phyloP scores from a whole-genome alignment of 2,888 invertebrate species.

The Leptopilina syphax region DNA sequence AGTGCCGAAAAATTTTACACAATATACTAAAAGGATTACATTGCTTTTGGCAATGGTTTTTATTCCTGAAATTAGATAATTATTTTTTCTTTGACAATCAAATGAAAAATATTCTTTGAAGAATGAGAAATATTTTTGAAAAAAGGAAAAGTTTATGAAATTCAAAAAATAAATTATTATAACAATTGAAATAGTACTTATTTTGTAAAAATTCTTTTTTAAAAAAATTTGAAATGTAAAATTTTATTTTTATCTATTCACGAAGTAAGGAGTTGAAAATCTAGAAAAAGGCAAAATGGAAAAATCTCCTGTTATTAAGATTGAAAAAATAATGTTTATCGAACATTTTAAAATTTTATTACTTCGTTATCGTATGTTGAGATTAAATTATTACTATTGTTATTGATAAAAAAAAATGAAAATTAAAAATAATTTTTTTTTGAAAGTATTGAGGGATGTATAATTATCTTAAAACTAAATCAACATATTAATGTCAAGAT shows the following conservation, averaged over 20 bases:
- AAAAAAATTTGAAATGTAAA: no score
- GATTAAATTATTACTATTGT: background rate
- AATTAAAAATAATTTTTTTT: background rate
- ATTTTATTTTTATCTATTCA: background rate
- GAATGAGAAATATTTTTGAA: background rate
- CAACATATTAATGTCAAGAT: background rate
- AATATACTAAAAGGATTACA: constrained; percentile 56
- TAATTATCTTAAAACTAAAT: background rate
- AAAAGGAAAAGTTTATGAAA: no score
- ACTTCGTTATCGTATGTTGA: background rate
- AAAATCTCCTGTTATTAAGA: background rate
- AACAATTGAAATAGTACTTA: no score
- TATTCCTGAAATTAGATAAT: constrained; percentile 46
- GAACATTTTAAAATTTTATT: background rate
- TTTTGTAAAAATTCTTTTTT: no score
- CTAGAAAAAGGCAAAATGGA: background rate
- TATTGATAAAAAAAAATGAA: background rate
- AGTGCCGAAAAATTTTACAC: background rate
- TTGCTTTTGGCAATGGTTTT: constrained; percentile 63
- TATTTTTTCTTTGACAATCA: constrained; percentile 30
- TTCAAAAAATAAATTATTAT: background rate
- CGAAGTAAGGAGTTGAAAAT: background rate
- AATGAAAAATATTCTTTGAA: background rate
- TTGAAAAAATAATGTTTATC: background rate
- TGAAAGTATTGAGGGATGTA: background rate